Percentiles rank a stretch among this genome's conserved stretches.
These are phyloP conservation scores for Limosa lapponica DNA, from an alignment of 2,797 vertebrate species.

Conservation along the genomic window DNA sequence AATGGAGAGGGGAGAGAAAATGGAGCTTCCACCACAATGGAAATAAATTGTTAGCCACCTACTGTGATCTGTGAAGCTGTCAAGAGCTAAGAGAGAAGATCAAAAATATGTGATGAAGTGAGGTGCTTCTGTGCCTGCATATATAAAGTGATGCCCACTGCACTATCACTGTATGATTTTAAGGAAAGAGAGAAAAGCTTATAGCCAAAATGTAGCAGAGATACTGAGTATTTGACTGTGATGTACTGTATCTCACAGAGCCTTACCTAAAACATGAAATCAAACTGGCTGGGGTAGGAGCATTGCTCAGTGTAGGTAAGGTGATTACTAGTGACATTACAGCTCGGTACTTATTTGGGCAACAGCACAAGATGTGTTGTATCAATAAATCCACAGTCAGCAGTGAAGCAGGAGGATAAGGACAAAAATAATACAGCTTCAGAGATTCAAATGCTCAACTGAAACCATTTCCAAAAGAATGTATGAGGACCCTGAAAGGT, in stretches of 20 bases:
- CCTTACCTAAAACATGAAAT: not conserved
- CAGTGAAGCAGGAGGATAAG: not conserved
- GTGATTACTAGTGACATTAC: not conserved
- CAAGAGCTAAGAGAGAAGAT: not conserved
- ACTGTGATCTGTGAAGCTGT: not conserved
- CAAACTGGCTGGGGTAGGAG: not conserved
- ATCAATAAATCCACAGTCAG: not conserved
- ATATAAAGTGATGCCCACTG: not conserved
- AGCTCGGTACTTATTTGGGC: not conserved
- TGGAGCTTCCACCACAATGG: not conserved
- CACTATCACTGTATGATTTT: not conserved
- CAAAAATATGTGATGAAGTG: not conserved
- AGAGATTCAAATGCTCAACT: not conserved
- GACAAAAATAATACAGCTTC: not conserved
- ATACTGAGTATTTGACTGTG: not conserved
- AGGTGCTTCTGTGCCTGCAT: not conserved
- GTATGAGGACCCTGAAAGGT: not conserved
- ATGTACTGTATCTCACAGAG: not conserved
- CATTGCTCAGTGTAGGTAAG: not conserved
- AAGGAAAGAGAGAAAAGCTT: not conserved
- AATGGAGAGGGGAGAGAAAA: not conserved
- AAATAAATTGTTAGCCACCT: slow-evolving; percentile 1
- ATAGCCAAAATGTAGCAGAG: not conserved
- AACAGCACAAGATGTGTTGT: not conserved
- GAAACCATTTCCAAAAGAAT: not conserved